Percentiles rank a stretch among this genome's conserved stretches.
These are phyloP conservation scores for Mythimna lalbum DNA, from an alignment of 2,888 invertebrate genomes.

Conservation along the genomic window DNA sequence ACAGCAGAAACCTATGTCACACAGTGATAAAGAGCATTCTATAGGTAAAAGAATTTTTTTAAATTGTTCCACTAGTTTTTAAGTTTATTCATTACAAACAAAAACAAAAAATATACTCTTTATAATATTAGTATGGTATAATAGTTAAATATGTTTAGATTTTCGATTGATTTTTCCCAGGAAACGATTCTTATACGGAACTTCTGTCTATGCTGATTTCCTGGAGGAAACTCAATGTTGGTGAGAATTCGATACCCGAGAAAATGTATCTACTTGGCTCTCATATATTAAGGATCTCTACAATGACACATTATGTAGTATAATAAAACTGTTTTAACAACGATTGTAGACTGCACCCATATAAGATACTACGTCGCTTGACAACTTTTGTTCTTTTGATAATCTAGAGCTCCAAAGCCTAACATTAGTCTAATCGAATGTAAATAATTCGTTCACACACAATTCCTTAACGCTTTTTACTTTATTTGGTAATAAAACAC, in stretches of 20 bases:
- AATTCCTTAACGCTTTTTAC: slow-evolving; percentile 6
- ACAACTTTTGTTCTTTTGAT: slow-evolving; percentile 16
- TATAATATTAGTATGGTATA: no score
- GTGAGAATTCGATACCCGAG: not conserved
- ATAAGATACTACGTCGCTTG: slow-evolving; percentile 24
- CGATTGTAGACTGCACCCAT: slow-evolving; percentile 50
- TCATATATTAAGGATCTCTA: slow-evolving; percentile 30
- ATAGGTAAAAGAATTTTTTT: no score
- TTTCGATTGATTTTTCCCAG: not conserved
- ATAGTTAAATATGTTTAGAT: not conserved
- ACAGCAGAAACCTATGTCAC: no score
- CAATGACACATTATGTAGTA: slow-evolving; percentile 24
- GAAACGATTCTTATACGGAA: not conserved
- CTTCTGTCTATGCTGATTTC: not conserved
- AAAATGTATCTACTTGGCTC: not conserved
- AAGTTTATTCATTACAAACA: no score
- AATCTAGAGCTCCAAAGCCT: slow-evolving; percentile 8
- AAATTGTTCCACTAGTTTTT: no score
- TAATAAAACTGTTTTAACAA: slow-evolving; percentile 45
- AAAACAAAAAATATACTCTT: no score
- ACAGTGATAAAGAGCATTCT: no score
- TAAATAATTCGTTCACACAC: slow-evolving; percentile 47
- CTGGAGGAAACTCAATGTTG: not conserved
- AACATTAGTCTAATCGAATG: slow-evolving; percentile 19
- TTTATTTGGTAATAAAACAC: slow-evolving; percentile 40